Evolutionary conservation across 2,888 invertebrate genomes (phyloP).

Genomic region (Formica aserva): DNA sequence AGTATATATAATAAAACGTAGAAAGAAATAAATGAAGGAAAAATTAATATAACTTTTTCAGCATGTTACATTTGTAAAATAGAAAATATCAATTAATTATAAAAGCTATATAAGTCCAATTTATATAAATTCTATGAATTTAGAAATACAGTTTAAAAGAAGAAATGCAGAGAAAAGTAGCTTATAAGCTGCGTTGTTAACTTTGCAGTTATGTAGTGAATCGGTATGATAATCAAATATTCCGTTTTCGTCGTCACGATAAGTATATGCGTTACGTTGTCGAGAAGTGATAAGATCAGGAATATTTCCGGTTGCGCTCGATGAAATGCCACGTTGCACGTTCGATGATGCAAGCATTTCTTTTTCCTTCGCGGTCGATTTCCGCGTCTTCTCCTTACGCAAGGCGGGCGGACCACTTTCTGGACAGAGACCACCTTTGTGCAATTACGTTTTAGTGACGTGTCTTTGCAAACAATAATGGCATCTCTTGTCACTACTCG

Average conservation of each 20-base stretch:
- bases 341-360: conserved; percentile 56
- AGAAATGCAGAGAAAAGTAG: neutral
- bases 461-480: conserved; percentile 66
- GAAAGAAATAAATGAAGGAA: neutral
- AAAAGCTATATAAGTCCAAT: neutral
- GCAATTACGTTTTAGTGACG: conserved; percentile 61
- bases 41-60: neutral
- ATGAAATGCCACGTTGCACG: conserved; percentile 56
- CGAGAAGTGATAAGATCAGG: conserved; percentile 61
- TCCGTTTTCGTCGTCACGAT: conserved; percentile 19
- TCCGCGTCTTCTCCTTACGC: conserved; percentile 75
- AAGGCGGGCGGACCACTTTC: conserved; percentile 75
- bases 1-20: neutral
- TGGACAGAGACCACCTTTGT: conserved; percentile 71
- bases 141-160: neutral
- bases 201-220: neutral
- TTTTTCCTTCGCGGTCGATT: conserved; percentile 59
- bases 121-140: neutral
- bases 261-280: neutral
- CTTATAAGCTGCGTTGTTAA: neutral
- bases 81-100: neutral
- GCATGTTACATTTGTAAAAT: neutral
- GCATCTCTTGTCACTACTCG: conserved; percentile 55
- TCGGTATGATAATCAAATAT: conserved; percentile 18
- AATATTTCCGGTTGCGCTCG: conserved; percentile 50